Conservation (phyloP, 2,797 vertebrate genomes). For the Poecilia wingei region DNA sequence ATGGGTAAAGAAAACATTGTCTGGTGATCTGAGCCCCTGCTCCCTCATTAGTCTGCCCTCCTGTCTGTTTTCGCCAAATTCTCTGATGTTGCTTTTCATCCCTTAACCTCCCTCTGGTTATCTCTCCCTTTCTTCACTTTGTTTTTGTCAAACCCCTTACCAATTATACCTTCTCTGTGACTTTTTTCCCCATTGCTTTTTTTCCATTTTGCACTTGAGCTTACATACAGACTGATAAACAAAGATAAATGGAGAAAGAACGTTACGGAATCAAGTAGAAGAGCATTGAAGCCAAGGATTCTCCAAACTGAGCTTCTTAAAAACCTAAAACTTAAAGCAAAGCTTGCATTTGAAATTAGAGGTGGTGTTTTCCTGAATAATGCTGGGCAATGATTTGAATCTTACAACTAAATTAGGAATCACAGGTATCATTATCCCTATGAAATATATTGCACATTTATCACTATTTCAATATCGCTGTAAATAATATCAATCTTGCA, state of each 20-base stretch:
- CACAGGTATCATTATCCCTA: neutral
- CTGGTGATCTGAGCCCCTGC: slow-evolving; percentile 15
- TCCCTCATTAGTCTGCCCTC: slow-evolving; percentile 57
- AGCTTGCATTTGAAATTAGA: neutral
- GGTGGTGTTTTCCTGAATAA: neutral
- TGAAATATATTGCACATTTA: neutral
- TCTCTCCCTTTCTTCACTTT: slow-evolving; percentile 4
- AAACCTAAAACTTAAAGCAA: neutral
- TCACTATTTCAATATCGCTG: neutral
- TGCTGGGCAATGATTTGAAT: neutral
- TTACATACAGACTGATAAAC: slow-evolving; percentile 2
- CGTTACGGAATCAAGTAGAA: neutral
- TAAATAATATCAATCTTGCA: neutral
- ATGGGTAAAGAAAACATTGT: slow-evolving; percentile 35
- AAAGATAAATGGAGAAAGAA: slow-evolving; percentile 12
- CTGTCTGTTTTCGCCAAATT: slow-evolving; percentile 17
- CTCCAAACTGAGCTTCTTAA: neutral
- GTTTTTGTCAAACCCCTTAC: slow-evolving; percentile 17
- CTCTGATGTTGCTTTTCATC: slow-evolving; percentile 22
- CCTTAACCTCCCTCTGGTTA: slow-evolving; percentile 19
- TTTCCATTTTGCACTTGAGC: slow-evolving; percentile 8
- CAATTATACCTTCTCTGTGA: slow-evolving; percentile 42
- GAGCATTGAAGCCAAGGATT: neutral
- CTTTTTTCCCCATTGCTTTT: slow-evolving; percentile 18
- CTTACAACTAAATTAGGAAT: neutral